Percentiles rank a stretch among this genome's conserved stretches.
phyloP scores from a whole-genome alignment of 2,797 vertebrate species.

The Paratrypauchen microcephalus region DNA sequence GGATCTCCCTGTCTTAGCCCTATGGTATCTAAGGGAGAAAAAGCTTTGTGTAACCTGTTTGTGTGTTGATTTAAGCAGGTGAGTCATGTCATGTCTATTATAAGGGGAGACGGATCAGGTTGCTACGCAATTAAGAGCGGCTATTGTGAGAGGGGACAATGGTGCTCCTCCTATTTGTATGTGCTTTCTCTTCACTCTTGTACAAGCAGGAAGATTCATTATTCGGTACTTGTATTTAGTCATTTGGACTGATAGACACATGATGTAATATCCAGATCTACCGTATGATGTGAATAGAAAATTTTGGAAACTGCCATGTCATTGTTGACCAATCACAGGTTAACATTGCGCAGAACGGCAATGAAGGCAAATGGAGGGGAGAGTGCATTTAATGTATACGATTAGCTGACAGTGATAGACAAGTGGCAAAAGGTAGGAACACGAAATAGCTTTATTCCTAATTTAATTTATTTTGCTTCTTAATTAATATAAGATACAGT shows the following conservation, averaged over 20 bases:
- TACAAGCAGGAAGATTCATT: neutral
- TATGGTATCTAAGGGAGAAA: slow-evolving; percentile 12
- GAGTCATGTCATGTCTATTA: slow-evolving; percentile 70
- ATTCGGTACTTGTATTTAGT: neutral
- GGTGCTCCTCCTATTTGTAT: slow-evolving; percentile 43
- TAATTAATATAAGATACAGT: neutral
- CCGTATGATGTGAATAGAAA: no score
- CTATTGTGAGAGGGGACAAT: slow-evolving; percentile 75
- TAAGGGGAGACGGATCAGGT: slow-evolving; percentile 76
- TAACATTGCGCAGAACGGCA: no score
- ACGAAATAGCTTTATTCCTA: neutral
- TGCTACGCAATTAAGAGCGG: slow-evolving; percentile 77
- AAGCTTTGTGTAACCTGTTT: slow-evolving; percentile 30
- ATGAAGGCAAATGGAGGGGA: no score
- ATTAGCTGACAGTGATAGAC: no score
- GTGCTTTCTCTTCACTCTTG: slow-evolving; percentile 15
- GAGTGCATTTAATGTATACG: no score
- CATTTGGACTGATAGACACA: neutral
- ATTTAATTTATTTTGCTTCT: neutral
- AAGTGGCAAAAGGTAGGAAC: neutral
- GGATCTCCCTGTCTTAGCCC: neutral
- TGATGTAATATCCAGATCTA: neutral
- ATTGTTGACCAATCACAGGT: no score
- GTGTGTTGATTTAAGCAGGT: slow-evolving; percentile 43
- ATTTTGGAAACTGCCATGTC: no score